phyloP scores from a whole-genome alignment of 2,113 vertebrate species.

The Hippocampus guttulatus region DNA sequence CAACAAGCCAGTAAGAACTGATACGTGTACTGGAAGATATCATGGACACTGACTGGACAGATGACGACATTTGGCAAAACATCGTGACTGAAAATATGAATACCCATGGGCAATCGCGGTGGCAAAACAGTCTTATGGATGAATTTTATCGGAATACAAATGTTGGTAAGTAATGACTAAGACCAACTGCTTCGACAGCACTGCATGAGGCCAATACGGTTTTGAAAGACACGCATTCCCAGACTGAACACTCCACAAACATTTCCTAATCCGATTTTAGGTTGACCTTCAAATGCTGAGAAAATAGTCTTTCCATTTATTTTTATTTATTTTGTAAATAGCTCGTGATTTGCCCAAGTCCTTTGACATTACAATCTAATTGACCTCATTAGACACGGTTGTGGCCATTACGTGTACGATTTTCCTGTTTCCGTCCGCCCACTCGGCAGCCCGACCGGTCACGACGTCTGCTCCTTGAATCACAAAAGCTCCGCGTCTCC shows the following conservation, averaged over 20 bases:
- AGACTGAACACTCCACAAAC: background rate
- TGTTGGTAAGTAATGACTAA: too few species aligned
- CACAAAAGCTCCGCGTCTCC: conserved; percentile 52
- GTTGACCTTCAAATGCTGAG: background rate
- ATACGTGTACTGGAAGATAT: background rate
- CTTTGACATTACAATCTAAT: conserved; percentile 35
- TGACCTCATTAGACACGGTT: conserved; percentile 47
- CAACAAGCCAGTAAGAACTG: background rate
- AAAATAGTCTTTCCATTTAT: background rate
- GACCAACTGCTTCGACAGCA: background rate
- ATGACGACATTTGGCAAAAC: background rate
- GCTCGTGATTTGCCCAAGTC: background rate
- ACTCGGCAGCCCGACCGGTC: conserved; percentile 56
- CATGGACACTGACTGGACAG: background rate
- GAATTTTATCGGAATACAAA: too few species aligned
- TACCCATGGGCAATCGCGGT: too few species aligned
- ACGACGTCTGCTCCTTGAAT: conserved; percentile 60
- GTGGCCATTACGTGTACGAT: conserved; percentile 46
- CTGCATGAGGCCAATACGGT: background rate
- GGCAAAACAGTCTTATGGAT: too few species aligned
- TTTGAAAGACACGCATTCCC: background rate
- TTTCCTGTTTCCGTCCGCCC: conserved; percentile 48
- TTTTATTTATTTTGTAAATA: background rate
- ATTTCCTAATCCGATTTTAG: background rate
- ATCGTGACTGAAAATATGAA: background rate